Evolutionary conservation across 1,140 invertebrate species (phyloP), one percentile per base, ranked within the genome.

Genomic region (Drosophila rufa): DNA sequence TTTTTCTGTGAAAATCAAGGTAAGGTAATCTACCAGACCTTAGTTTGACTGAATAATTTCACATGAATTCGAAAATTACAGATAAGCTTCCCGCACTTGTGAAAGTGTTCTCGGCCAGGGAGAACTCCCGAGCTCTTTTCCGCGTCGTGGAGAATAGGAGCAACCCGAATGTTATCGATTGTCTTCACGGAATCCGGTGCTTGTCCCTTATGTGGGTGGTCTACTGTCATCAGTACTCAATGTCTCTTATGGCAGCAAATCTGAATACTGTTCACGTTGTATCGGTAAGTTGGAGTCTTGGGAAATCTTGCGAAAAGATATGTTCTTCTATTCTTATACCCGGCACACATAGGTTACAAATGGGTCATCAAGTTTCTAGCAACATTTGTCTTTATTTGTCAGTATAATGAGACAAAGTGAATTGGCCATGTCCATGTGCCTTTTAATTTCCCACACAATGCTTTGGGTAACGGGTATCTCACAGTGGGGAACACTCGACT

Each of bases 161-260:
- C 7, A 87, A 78, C 22, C 79, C 71, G 1, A 85, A 86, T 53
- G 75, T 82, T 7, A 84, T 89, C 25, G 67, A 94, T 5, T 94
- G 93, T 67, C 56, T 95, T 11, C 92, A 94, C 64, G 95, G 95
- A 9, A 91, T 95, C 15, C 93, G 95, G 53, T 93, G 94, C 3
- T 68, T 96, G 17, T 94, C 94, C 19, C 94, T 96, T 82, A 79
- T 94, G 1, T 96, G 95, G 95, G 94, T 96, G 4, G 93, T 96
- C 7, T 77, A 95, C 6, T 94, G 94, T 3, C 95, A 96, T 77
- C 75, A 92, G 14, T 94, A 92, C 57, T 38, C 87, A 2, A 46
- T 86, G 1, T 68, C 68, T 2, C 30, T 79, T 8, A 56, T 59
- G 7, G 48, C 27, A 14, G 48, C 6, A 2, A 65, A 74, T 33